Percentiles rank a stretch among this genome's conserved stretches.
These are phyloP conservation scores for Xenops minutus DNA, from an alignment of 2,797 vertebrate species.

Conservation along the genomic window DNA sequence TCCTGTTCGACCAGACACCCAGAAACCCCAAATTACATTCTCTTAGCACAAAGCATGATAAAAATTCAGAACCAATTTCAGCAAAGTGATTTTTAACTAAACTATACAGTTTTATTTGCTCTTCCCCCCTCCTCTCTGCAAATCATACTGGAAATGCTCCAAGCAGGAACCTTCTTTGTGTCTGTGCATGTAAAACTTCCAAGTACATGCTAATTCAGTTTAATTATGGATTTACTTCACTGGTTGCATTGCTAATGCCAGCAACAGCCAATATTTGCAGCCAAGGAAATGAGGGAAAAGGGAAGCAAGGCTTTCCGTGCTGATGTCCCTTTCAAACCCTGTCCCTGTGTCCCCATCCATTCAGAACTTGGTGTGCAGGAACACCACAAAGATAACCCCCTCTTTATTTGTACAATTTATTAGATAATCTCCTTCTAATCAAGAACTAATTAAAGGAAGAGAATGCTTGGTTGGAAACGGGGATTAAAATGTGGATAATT, in stretches of 20 bases:
- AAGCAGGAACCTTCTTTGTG: slow-evolving; percentile 30
- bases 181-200: slow-evolving; percentile 38
- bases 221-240: slow-evolving; percentile 66
- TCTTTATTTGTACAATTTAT: slow-evolving; percentile 74
- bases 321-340: background rate
- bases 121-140: background rate
- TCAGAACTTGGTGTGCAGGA: background rate
- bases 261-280: slow-evolving; percentile 5
- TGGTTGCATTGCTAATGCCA: background rate
- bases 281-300: background rate
- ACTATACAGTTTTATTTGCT: background rate
- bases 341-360: background rate
- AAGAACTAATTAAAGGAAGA: slow-evolving; percentile 75
- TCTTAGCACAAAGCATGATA: background rate
- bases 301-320: background rate
- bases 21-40: background rate
- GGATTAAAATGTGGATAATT: slow-evolving; percentile 73
- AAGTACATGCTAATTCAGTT: slow-evolving; percentile 62
- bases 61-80: background rate
- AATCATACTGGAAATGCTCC: slow-evolving; percentile 44
- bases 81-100: background rate
- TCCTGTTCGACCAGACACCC: background rate
- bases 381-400: slow-evolving; percentile 30
- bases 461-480: slow-evolving; percentile 71
- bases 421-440: slow-evolving; percentile 75